phyloP scores from a whole-genome alignment of 1,140 invertebrate species.

The Myzus persicae region DNA sequence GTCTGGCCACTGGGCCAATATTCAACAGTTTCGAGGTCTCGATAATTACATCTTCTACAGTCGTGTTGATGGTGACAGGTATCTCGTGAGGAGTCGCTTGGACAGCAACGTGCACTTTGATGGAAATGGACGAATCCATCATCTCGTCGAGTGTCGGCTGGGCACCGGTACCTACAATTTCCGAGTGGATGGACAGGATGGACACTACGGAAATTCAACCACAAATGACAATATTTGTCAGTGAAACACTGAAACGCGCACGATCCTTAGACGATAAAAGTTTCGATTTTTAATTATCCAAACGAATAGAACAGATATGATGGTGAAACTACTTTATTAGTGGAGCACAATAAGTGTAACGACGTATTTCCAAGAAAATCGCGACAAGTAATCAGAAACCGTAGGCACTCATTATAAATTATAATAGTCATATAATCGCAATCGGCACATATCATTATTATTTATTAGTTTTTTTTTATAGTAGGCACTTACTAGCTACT shows the following conservation, averaged over 20 bases:
- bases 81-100: not conserved
- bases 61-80: constrained; percentile 61
- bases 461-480: not conserved
- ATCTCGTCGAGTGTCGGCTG: not conserved
- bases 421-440: constrained; percentile 1
- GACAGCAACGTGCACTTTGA: constrained; percentile 45
- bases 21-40: constrained; percentile 73
- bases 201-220: not conserved
- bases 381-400: not conserved
- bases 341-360: not conserved
- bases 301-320: not conserved
- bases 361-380: not conserved
- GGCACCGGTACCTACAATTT: not conserved
- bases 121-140: constrained; percentile 53
- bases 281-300: not conserved
- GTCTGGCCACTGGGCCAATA: constrained; percentile 77
- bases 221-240: not conserved
- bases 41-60: constrained; percentile 76
- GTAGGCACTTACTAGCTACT: not conserved
- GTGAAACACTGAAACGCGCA: not conserved
- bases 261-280: not conserved
- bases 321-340: not conserved
- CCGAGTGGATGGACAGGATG: not conserved
- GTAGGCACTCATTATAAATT: constrained; percentile 7
- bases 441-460: constrained; percentile 6